phyloP scores from a whole-genome alignment of 2,888 invertebrate species.

The Scaptomyza parva region DNA sequence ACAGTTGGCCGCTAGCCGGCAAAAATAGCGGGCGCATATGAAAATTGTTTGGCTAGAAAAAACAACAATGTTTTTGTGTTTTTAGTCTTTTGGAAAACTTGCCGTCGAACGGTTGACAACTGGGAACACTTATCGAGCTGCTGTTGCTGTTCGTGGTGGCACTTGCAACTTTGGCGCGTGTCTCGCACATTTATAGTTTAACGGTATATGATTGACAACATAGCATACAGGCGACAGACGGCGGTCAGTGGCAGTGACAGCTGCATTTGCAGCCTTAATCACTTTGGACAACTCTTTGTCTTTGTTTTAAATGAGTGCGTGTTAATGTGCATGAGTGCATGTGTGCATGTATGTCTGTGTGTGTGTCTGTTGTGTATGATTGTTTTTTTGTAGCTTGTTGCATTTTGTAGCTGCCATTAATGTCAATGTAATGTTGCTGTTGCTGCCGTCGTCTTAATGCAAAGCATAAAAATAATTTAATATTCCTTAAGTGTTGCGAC shows the following conservation, averaged over 20 bases:
- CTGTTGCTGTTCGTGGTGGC: background rate
- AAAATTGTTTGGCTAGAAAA: slow-evolving; percentile 75
- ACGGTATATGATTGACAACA: slow-evolving; percentile 55
- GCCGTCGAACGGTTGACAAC: slow-evolving; percentile 75
- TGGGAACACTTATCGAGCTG: slow-evolving; percentile 62
- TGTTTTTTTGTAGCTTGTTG: slow-evolving; percentile 47
- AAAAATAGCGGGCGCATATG: slow-evolving; percentile 60
- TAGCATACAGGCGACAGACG: slow-evolving; percentile 9
- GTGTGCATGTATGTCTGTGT: slow-evolving; percentile 23
- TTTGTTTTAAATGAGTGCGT: slow-evolving; percentile 21
- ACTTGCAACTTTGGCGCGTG: slow-evolving; percentile 10
- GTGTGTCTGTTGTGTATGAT: slow-evolving; percentile 29
- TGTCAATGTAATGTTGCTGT: slow-evolving; percentile 59
- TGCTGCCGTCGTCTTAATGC: slow-evolving; percentile 57
- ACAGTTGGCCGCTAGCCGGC: slow-evolving; percentile 65
- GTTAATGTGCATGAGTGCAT: slow-evolving; percentile 13
- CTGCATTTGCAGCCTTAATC: slow-evolving; percentile 39
- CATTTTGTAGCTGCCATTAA: slow-evolving; percentile 71
- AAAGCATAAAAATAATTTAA: slow-evolving; percentile 52
- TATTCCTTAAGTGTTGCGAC: slow-evolving; percentile 71
- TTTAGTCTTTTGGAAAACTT: slow-evolving; percentile 81
- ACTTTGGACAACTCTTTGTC: slow-evolving; percentile 15
- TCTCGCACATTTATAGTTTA: slow-evolving; percentile 19
- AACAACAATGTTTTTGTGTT: slow-evolving; percentile 51
- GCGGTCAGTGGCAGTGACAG: slow-evolving; percentile 38